Evolutionary conservation across 1,140 invertebrate species (phyloP).

Genomic region (Glossosoma conforme): DNA sequence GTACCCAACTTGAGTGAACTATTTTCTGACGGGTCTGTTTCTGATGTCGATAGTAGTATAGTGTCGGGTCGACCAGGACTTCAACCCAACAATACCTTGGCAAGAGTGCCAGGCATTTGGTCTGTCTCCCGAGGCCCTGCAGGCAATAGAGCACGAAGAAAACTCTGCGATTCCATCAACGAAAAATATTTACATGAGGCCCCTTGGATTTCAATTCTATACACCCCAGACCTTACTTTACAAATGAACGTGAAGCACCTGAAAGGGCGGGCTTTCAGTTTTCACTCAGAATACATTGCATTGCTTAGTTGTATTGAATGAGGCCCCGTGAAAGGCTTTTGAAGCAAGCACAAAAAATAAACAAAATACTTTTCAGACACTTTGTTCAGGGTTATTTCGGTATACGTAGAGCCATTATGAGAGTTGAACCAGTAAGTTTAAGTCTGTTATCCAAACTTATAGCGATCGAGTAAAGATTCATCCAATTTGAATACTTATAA

Average conservation of each 20-base stretch:
- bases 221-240: not conserved
- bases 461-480: too few relatives aligned
- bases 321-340: not conserved
- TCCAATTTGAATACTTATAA: too few relatives aligned
- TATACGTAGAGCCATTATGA: not conserved
- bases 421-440: constrained; percentile 1
- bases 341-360: constrained; percentile 1
- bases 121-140: not conserved
- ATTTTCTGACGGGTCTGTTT: too few relatives aligned
- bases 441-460: not conserved
- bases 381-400: constrained; percentile 1
- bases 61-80: too few relatives aligned
- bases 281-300: constrained; percentile 4
- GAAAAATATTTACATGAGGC: constrained; percentile 4
- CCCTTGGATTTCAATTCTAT: constrained; percentile 1
- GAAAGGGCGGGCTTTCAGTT: not conserved
- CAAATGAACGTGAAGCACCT: not conserved
- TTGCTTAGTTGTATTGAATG: constrained; percentile 5
- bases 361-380: constrained; percentile 2
- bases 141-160: not conserved
- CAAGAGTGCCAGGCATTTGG: constrained; percentile 3
- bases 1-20: too few relatives aligned
- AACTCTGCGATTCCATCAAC: not conserved
- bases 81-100: too few relatives aligned
- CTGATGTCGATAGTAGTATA: too few relatives aligned